phyloP scores from a whole-genome alignment of 2,797 vertebrate genomes.

The Pangasius larnaudii region DNA sequence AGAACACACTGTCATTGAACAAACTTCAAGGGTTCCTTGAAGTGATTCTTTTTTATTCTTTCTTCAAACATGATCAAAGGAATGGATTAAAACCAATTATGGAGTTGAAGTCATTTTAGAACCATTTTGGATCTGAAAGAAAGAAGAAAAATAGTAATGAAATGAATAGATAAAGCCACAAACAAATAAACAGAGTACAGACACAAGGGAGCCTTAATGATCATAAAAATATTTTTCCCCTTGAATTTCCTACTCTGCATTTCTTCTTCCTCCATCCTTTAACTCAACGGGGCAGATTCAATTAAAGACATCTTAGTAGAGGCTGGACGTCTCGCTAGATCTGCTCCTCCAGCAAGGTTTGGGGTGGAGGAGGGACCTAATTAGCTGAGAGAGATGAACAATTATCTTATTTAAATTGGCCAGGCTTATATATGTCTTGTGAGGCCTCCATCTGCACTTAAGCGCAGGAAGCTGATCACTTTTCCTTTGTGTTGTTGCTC shows the following conservation, averaged over 20 bases:
- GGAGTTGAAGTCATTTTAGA: slow-evolving; percentile 73
- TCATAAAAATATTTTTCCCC: slow-evolving; percentile 67
- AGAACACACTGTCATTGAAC: slow-evolving; percentile 77
- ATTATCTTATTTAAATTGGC: slow-evolving; percentile 68
- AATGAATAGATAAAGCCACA: slow-evolving; percentile 75
- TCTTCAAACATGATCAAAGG: slow-evolving; percentile 81
- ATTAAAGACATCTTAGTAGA: slow-evolving; percentile 55
- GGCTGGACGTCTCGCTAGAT: slow-evolving; percentile 46
- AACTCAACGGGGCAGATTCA: slow-evolving; percentile 55
- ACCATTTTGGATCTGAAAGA: slow-evolving; percentile 72
- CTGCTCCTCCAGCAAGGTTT: slow-evolving; percentile 46
- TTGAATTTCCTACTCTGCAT: slow-evolving; percentile 52
- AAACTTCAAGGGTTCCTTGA: slow-evolving; percentile 74
- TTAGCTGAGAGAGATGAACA: slow-evolving; percentile 75
- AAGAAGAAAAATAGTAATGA: slow-evolving; percentile 62
- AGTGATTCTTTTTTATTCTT: slow-evolving; percentile 62
- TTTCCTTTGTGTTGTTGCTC: slow-evolving; percentile 37
- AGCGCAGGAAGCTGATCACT: slow-evolving; percentile 44
- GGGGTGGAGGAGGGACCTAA: slow-evolving; percentile 64
- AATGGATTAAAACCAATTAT: slow-evolving; percentile 36
- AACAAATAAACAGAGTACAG: slow-evolving; percentile 69
- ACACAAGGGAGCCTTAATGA: slow-evolving; percentile 69
- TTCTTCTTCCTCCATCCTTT: slow-evolving; percentile 37
- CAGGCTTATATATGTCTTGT: slow-evolving; percentile 53
- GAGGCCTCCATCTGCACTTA: slow-evolving; percentile 54